Conservation (phyloP, 2,888 invertebrate genomes). For the Lacanobia oleracea region DNA sequence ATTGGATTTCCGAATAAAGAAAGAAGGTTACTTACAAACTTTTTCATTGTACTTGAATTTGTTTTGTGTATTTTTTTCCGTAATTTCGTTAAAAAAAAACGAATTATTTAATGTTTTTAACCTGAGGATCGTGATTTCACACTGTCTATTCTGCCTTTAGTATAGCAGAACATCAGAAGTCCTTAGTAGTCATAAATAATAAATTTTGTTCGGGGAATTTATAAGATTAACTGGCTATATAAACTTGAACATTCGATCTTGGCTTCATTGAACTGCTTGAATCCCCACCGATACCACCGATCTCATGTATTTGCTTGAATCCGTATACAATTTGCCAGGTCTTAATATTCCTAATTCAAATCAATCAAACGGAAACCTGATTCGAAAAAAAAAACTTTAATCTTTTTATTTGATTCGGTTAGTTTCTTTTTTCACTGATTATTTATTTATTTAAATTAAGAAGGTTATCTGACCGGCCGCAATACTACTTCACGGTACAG, state of each 20-base stretch:
- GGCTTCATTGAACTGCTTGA: conserved; percentile 30
- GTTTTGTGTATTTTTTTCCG: too few relatives aligned
- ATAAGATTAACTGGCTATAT: conserved; percentile 29
- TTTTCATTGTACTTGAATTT: neutral
- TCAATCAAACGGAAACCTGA: neutral
- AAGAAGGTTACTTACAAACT: conserved; percentile 9
- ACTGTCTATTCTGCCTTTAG: neutral
- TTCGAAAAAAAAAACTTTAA: conserved; percentile 3
- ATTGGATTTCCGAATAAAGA: neutral
- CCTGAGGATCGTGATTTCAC: too few relatives aligned
- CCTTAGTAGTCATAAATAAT: conserved; percentile 4
- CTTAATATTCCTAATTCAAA: conserved; percentile 6
- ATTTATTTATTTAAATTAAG: conserved; percentile 12
- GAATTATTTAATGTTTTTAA: neutral
- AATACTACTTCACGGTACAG: neutral
- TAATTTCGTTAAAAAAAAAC: neutral
- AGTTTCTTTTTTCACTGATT: neutral
- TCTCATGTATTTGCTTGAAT: conserved; percentile 14
- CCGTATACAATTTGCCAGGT: neutral
- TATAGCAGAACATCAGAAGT: neutral
- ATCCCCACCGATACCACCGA: conserved; percentile 8
- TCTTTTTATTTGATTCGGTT: conserved; percentile 2
- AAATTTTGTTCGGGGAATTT: conserved; percentile 23
- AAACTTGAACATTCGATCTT: conserved; percentile 19
- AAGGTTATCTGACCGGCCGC: neutral